phyloP scores from a whole-genome alignment of 2,888 invertebrate genomes.

The Chironomus riparius region DNA sequence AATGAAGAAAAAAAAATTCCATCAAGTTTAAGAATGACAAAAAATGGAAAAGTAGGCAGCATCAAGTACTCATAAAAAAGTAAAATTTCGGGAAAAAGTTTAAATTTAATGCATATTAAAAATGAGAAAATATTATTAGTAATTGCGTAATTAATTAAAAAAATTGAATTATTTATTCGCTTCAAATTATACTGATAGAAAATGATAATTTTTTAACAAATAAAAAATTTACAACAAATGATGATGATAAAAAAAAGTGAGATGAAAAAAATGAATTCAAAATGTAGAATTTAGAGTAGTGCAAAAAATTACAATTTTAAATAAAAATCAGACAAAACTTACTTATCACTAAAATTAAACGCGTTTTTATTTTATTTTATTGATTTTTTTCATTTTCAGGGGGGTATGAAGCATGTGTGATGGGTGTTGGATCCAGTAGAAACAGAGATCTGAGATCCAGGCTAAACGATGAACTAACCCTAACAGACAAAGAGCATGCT shows the following conservation, averaged over 20 bases:
- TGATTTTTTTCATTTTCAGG: too few species aligned
- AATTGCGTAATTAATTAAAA: background rate
- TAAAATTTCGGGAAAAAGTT: background rate
- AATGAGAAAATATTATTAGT: background rate
- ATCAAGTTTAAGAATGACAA: background rate
- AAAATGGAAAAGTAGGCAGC: background rate
- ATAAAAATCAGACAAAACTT: background rate
- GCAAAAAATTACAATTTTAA: slow-evolving; percentile 18
- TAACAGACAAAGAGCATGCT: too few species aligned
- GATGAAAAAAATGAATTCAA: slow-evolving; percentile 8
- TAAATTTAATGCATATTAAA: background rate
- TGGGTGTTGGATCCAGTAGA: too few species aligned
- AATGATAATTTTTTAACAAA: slow-evolving; percentile 13
- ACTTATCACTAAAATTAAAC: background rate
- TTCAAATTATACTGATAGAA: slow-evolving; percentile 16
- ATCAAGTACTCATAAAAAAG: background rate
- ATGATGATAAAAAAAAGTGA: too few species aligned
- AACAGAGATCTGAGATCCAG: too few species aligned
- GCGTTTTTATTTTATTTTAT: too few species aligned
- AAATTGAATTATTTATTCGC: slow-evolving; percentile 27
- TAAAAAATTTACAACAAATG: slow-evolving; percentile 3
- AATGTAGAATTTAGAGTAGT: slow-evolving; percentile 23
- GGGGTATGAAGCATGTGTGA: too few species aligned
- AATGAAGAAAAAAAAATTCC: slow-evolving; percentile 3
- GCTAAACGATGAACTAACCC: too few species aligned